A percentile compares a stretch with the other conserved stretches of the same genome.
These are phyloP conservation scores for Agrilus mali DNA, from an alignment of 2,888 invertebrate species.

Conservation along the genomic window DNA sequence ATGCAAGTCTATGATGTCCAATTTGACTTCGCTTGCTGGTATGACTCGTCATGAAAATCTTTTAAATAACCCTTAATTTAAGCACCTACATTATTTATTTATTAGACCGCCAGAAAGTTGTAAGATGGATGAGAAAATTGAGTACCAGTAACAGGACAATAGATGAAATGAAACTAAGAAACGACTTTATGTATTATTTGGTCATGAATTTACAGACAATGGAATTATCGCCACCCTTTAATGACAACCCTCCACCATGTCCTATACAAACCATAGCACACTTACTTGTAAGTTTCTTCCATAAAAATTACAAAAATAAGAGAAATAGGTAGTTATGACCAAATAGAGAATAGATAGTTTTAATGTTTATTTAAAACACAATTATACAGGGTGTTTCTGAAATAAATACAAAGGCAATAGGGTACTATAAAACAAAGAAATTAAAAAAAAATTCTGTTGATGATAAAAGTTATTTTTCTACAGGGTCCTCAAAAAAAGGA, in stretches of 20 bases:
- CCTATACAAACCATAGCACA: constrained; percentile 33
- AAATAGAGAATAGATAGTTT: too few species aligned
- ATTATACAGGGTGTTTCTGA: too few species aligned
- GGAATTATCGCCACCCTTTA: constrained; percentile 37
- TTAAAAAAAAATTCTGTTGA: too few species aligned
- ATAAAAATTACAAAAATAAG: too few species aligned
- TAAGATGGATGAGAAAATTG: constrained; percentile 40
- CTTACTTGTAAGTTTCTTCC: constrained; percentile 28
- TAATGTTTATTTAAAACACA: too few species aligned
- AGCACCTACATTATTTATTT: constrained; percentile 1
- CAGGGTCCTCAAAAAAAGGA: too few species aligned
- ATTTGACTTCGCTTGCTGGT: constrained; percentile 28
- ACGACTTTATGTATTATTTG: constrained; percentile 41
- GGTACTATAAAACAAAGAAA: too few species aligned
- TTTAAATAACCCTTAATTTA: neutral
- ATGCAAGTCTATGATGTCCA: constrained; percentile 35
- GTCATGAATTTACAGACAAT: constrained; percentile 36
- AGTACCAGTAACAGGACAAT: constrained; percentile 33
- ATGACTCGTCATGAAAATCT: constrained; percentile 5
- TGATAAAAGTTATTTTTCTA: too few species aligned
- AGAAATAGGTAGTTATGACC: too few species aligned
- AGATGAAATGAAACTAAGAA: constrained; percentile 39
- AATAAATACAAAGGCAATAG: too few species aligned
- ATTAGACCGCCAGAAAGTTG: constrained; percentile 34
- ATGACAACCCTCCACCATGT: constrained; percentile 36